These are phyloP conservation scores for Brenthis hecate DNA, from an alignment of 2,888 invertebrate species.

Conservation along the genomic window DNA sequence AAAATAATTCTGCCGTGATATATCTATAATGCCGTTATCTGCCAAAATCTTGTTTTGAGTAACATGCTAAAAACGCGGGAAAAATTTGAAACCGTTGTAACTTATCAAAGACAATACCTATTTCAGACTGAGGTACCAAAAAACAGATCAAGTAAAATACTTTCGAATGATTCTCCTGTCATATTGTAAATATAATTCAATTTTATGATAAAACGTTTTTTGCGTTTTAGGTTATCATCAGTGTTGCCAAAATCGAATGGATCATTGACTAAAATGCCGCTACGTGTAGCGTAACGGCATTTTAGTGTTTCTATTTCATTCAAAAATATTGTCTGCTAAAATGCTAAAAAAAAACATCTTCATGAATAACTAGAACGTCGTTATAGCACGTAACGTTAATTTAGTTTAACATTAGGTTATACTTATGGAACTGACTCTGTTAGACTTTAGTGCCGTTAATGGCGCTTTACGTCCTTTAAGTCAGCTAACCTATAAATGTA, in stretches of 20 bases:
- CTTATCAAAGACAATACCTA: slow-evolving; percentile 8
- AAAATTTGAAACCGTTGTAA: slow-evolving; percentile 12
- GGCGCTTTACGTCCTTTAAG: not conserved
- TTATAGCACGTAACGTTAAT: not conserved
- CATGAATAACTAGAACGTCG: slow-evolving; percentile 1
- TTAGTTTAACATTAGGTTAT: slow-evolving; percentile 1
- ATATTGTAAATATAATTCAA: slow-evolving; percentile 10
- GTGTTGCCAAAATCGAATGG: slow-evolving; percentile 6
- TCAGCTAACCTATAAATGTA: slow-evolving; percentile 1
- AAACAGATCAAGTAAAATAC: slow-evolving; percentile 13
- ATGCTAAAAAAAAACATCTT: not conserved
- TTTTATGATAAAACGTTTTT: slow-evolving; percentile 6
- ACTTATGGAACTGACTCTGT: not conserved
- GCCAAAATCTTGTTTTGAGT: slow-evolving; percentile 1
- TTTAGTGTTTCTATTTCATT: slow-evolving; percentile 1
- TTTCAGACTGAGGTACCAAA: slow-evolving; percentile 13
- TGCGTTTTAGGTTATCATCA: slow-evolving; percentile 6
- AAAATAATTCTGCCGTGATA: not conserved
- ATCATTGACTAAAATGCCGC: not conserved
- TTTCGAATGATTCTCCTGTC: not conserved
- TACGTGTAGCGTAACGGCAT: not conserved
- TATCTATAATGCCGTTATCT: slow-evolving; percentile 3
- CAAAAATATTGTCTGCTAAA: not conserved
- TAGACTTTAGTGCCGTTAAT: slow-evolving; percentile 3
- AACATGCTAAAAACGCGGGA: slow-evolving; percentile 1